Conservation (phyloP, 2,888 invertebrate genomes). For the Mylabris sibirica region DNA sequence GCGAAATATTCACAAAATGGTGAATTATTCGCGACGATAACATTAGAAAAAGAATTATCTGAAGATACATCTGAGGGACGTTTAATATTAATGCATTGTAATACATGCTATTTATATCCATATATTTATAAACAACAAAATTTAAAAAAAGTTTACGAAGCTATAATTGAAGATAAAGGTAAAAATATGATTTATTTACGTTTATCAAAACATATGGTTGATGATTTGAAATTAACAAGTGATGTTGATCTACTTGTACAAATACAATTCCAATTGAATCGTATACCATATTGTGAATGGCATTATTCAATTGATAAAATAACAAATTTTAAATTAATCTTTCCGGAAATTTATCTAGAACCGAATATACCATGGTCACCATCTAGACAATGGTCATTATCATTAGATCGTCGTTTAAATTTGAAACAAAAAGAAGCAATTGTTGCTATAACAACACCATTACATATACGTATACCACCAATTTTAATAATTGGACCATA, state of each 20-base stretch:
- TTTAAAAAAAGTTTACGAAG: constrained; percentile 71
- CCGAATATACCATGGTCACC: constrained; percentile 76
- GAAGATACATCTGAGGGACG: constrained; percentile 85
- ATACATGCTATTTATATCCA: constrained; percentile 66
- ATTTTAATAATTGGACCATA: constrained; percentile 79
- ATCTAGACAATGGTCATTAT: constrained; percentile 72
- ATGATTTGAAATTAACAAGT: constrained; percentile 66
- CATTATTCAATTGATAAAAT: constrained; percentile 82
- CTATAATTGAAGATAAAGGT: constrained; percentile 76
- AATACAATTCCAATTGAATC: constrained; percentile 82
- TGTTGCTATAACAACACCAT: constrained; percentile 75
- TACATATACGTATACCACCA: constrained; percentile 70
- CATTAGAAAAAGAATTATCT: constrained; percentile 75
- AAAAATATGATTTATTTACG: constrained; percentile 80
- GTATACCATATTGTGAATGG: constrained; percentile 85
- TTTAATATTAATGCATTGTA: constrained; percentile 78
- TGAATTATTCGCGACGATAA: constrained; percentile 78
- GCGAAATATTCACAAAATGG: constrained; percentile 80
- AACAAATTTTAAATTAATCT: constrained; percentile 71
- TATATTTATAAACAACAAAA: constrained; percentile 18
- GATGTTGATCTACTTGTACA: constrained; percentile 73
- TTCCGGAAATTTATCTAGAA: constrained; percentile 69
- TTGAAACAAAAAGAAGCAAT: constrained; percentile 82
- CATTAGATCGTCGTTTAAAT: constrained; percentile 72
- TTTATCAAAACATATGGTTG: constrained; percentile 72